These are phyloP conservation scores for Drosophila burlai DNA, from an alignment of 1,140 invertebrate species.

Conservation along the genomic window DNA sequence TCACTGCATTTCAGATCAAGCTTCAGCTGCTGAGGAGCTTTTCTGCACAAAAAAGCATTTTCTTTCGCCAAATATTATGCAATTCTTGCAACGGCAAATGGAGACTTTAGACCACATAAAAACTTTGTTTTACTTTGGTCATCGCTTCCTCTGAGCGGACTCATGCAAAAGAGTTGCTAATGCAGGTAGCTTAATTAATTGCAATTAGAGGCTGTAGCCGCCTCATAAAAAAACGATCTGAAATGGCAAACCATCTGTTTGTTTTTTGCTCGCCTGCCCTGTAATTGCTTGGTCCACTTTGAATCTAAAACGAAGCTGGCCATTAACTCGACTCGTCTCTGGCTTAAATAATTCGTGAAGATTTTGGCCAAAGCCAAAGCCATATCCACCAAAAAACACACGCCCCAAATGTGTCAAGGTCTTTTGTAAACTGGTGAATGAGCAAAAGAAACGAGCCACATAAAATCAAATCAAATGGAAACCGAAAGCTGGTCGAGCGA, in stretches of 20 bases:
- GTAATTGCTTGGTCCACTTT: slow-evolving; percentile 52
- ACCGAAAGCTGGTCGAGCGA: slow-evolving; percentile 59
- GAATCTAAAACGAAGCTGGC: slow-evolving; percentile 38
- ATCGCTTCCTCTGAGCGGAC: neutral
- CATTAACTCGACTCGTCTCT: slow-evolving; percentile 20
- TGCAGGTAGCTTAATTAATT: slow-evolving; percentile 62
- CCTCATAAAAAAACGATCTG: slow-evolving; percentile 19
- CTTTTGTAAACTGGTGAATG: slow-evolving; percentile 77
- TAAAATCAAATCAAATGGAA: slow-evolving; percentile 50
- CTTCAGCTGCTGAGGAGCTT: slow-evolving; percentile 43
- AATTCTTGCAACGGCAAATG: slow-evolving; percentile 48
- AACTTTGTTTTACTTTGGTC: slow-evolving; percentile 4
- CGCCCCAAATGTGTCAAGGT: slow-evolving; percentile 77
- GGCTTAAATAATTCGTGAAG: slow-evolving; percentile 42
- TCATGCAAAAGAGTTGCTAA: slow-evolving; percentile 46
- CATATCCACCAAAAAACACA: slow-evolving; percentile 44
- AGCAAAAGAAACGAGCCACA: slow-evolving; percentile 53
- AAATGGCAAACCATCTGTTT: slow-evolving; percentile 56
- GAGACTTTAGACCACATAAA: slow-evolving; percentile 3
- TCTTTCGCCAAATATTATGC: slow-evolving; percentile 70
- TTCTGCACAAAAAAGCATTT: slow-evolving; percentile 37
- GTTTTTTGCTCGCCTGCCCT: slow-evolving; percentile 34
- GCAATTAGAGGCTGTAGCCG: slow-evolving; percentile 48
- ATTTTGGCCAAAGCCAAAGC: slow-evolving; percentile 53
- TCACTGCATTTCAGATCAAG: slow-evolving; percentile 49